Percentiles rank a stretch among this genome's conserved stretches.
phyloP scores from a whole-genome alignment of 1,140 invertebrate species.

The Caenorhabditis remanei region DNA sequence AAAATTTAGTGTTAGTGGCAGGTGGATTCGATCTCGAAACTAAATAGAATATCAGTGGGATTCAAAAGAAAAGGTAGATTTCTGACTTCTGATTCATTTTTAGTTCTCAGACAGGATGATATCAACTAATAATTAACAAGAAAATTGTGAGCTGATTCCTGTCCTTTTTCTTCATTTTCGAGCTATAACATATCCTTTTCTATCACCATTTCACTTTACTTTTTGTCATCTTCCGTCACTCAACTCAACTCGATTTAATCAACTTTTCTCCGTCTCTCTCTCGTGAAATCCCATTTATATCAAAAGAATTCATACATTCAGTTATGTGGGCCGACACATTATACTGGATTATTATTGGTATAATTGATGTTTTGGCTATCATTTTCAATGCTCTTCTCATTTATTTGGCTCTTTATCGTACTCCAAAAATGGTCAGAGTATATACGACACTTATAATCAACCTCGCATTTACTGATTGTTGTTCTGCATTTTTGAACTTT shows the following conservation, averaged over 20 bases:
- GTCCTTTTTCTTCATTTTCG: background rate
- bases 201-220: too few relatives aligned
- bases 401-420: conserved; percentile 33
- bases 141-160: background rate
- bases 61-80: too few relatives aligned
- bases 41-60: too few relatives aligned
- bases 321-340: background rate
- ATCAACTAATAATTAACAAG: too few relatives aligned
- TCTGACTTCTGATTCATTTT: too few relatives aligned
- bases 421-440: conserved; percentile 40
- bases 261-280: background rate
- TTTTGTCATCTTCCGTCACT: conserved; percentile 10
- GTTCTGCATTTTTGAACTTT: conserved; percentile 12
- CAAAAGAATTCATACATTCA: background rate
- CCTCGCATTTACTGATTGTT: conserved; percentile 13
- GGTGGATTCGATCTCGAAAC: background rate
- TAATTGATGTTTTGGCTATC: background rate
- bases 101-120: too few relatives aligned
- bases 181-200: background rate
- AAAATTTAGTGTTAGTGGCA: background rate
- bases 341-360: background rate
- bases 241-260: conserved; percentile 1
- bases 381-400: conserved; percentile 13
- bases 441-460: conserved; percentile 34
- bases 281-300: background rate